These are phyloP conservation scores for Oscheius sp. DNA, from an alignment of 1,140 invertebrate genomes.

Conservation along the genomic window DNA sequence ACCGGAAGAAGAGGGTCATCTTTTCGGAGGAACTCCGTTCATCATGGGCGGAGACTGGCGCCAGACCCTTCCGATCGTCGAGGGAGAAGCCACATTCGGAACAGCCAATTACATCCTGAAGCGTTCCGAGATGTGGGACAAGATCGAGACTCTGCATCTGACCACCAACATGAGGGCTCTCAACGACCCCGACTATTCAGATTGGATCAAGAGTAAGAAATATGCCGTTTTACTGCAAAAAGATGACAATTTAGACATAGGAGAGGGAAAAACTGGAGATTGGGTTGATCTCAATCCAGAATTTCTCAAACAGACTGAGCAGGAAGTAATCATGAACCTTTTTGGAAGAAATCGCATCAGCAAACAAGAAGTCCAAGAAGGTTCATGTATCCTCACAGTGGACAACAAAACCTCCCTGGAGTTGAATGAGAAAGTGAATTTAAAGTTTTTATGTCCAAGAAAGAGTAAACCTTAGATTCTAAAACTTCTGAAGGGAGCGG, in stretches of 20 bases:
- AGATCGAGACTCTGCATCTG: slow-evolving; percentile 17
- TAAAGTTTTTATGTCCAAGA: not conserved
- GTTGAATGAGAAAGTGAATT: slow-evolving; percentile 11
- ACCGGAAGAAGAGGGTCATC: slow-evolving; percentile 3
- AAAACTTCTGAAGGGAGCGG: not conserved
- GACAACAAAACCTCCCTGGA: not conserved
- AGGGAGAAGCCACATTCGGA: slow-evolving; percentile 7
- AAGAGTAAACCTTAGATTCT: slow-evolving; percentile 9
- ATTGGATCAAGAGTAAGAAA: not conserved
- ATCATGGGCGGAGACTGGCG: slow-evolving; percentile 57
- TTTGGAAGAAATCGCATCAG: too few relatives aligned
- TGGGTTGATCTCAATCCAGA: not conserved
- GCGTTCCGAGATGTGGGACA: not conserved
- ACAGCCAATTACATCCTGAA: not conserved
- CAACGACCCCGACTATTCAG: not conserved
- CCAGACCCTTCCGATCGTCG: slow-evolving; percentile 50
- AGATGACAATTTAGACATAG: not conserved
- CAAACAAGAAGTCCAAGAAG: not conserved
- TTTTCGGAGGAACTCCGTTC: slow-evolving; percentile 52
- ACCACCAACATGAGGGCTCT: slow-evolving; percentile 33
- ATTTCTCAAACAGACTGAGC: too few relatives aligned
- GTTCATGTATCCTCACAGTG: slow-evolving; percentile 3
- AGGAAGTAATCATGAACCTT: too few relatives aligned
- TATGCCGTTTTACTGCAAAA: not conserved
- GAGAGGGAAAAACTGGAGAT: not conserved